These are phyloP conservation scores for Grus americana DNA, from an alignment of 2,113 vertebrate species.

Conservation along the genomic window DNA sequence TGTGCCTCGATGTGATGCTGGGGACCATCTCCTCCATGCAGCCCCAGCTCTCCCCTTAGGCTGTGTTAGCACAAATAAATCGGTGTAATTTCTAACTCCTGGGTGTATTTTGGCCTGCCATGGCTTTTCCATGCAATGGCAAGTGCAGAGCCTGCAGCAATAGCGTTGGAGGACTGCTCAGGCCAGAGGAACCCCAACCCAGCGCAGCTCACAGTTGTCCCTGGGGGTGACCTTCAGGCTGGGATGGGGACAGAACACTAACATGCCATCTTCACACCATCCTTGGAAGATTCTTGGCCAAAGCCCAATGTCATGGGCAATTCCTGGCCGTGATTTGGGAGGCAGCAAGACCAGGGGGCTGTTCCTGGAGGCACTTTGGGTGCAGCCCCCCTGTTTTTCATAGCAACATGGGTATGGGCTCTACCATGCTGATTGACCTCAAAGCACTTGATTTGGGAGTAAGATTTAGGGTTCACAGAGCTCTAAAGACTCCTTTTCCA, in stretches of 20 bases:
- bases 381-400: neutral
- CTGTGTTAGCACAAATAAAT: neutral
- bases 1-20: neutral
- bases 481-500: neutral
- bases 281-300: neutral
- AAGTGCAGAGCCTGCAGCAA: neutral
- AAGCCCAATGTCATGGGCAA: neutral
- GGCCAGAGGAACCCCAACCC: neutral
- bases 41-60: neutral
- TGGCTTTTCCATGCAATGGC: neutral
- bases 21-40: neutral
- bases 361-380: neutral
- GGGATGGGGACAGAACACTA: neutral
- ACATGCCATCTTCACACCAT: neutral
- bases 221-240: neutral
- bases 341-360: fast-evolving
- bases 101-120: neutral
- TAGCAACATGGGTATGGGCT: neutral
- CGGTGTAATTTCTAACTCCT: neutral
- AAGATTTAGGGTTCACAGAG: neutral
- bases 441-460: neutral
- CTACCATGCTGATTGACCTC: neutral
- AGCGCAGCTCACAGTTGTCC: neutral
- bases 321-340: neutral
- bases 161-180: neutral